These are phyloP conservation scores for Gnathonemus longibarbis DNA, from an alignment of 2,113 vertebrate genomes.

Conservation along the genomic window DNA sequence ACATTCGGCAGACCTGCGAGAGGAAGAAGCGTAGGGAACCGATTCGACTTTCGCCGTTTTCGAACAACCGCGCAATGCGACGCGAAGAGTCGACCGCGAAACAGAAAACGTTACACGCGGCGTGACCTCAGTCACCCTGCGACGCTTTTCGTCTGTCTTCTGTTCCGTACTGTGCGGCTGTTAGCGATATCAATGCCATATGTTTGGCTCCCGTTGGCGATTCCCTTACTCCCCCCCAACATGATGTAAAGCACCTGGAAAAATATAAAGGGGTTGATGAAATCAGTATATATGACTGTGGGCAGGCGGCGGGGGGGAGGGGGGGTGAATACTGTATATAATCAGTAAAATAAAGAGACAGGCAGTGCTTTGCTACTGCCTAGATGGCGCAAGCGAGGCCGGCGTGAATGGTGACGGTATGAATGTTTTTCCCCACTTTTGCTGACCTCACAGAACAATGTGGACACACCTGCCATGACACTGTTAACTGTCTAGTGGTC, in stretches of 20 bases:
- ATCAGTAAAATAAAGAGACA: neutral
- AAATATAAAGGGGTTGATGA: slow-evolving; percentile 21
- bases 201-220: slow-evolving; percentile 42
- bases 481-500: slow-evolving; percentile 14
- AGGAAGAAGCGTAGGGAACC: neutral
- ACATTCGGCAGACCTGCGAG: neutral
- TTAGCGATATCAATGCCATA: slow-evolving; percentile 51
- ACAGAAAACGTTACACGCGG: slow-evolving; percentile 26
- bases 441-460: slow-evolving; percentile 27
- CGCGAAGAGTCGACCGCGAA: slow-evolving; percentile 3
- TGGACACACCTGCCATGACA: slow-evolving; percentile 31
- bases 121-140: slow-evolving; percentile 43
- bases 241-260: slow-evolving; percentile 38
- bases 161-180: slow-evolving; percentile 32
- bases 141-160: slow-evolving; percentile 36
- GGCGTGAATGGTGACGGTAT: slow-evolving; percentile 28
- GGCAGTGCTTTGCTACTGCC: slow-evolving; percentile 33
- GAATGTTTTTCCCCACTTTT: slow-evolving; percentile 30
- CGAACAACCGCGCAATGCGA: slow-evolving; percentile 16
- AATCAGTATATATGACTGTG: neutral
- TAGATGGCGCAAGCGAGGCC: slow-evolving; percentile 37
- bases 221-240: slow-evolving; percentile 18
- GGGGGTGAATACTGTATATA: neutral
- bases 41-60: slow-evolving; percentile 17
- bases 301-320: neutral